Evolutionary conservation across 2,797 vertebrate genomes (phyloP).

Genomic region (Coilia nasus): DNA sequence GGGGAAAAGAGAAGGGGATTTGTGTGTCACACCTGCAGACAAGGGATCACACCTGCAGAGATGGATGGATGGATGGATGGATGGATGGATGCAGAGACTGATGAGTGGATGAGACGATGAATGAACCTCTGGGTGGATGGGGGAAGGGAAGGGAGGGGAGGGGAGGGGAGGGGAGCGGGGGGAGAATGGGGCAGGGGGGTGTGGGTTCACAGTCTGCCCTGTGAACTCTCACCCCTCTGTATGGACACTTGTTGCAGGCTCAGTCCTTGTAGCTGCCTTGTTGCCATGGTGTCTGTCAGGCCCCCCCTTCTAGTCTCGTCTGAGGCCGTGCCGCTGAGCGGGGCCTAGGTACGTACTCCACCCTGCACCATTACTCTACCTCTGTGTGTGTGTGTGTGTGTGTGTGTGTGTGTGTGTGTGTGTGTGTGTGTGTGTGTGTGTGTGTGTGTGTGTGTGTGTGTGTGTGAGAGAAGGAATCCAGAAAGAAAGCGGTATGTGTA

Average conservation of each 20-base stretch:
- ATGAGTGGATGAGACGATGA: not conserved
- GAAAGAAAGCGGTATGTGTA: conserved; percentile 5
- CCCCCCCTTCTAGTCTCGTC: conserved; percentile 86
- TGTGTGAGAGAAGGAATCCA: conserved; percentile 33
- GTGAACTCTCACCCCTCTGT: conserved; percentile 96
- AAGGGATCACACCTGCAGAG: not conserved
- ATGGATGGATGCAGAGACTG: not conserved
- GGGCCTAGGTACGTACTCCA: conserved; percentile 91
- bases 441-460: conserved; percentile 17
- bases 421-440: conserved; percentile 33
- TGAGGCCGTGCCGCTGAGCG: conserved; percentile 82
- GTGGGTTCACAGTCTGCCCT: conserved; percentile 91
- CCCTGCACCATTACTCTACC: conserved; percentile 77
- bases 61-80: not conserved
- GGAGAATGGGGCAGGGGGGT: conserved; percentile 78
- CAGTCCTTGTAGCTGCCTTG: conserved; percentile 93
- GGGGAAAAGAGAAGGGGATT: not conserved
- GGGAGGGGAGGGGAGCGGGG: conserved; percentile 26
- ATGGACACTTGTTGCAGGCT: conserved; percentile 96
- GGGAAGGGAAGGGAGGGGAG: conserved; percentile 9
- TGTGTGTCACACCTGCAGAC: not conserved
- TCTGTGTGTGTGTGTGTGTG: conserved; percentile 54
- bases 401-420: conserved; percentile 34
- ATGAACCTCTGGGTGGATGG: not conserved
- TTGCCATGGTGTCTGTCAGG: conserved; percentile 91